Percentiles rank a stretch among this genome's conserved stretches.
Conservation (phyloP, 2,113 vertebrate species). For the human region DNA sequence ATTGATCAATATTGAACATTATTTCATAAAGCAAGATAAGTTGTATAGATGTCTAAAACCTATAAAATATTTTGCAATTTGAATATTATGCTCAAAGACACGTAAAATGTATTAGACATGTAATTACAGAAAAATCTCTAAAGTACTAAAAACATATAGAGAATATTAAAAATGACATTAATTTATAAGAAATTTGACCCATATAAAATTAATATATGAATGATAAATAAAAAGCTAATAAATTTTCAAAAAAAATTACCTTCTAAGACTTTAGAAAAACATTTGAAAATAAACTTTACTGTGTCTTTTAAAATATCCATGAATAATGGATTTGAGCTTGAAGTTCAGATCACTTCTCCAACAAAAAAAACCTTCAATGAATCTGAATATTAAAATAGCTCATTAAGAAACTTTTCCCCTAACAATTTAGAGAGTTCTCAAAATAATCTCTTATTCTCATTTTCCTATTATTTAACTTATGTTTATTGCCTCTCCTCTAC, state of each 20-base stretch:
- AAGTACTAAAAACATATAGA: background rate
- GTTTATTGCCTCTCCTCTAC: background rate
- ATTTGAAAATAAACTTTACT: slow-evolving; percentile 15
- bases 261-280: background rate
- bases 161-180: background rate
- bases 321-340: background rate
- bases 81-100: background rate
- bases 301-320: background rate
- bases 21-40: slow-evolving; percentile 26
- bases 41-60: background rate
- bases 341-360: background rate
- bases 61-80: slow-evolving; percentile 15
- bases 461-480: background rate
- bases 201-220: slow-evolving; percentile 2
- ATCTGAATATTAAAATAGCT: slow-evolving; percentile 8
- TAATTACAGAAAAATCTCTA: slow-evolving; percentile 12
- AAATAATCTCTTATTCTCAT: background rate
- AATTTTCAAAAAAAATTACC: background rate
- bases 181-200: background rate
- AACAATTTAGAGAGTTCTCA: background rate
- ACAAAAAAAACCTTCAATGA: background rate
- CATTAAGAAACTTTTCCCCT: background rate
- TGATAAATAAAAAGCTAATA: slow-evolving; percentile 15
- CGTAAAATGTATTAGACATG: background rate
- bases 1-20: background rate